Evolutionary conservation across 2,888 invertebrate genomes (phyloP).

Genomic region (Apantesis nais): DNA sequence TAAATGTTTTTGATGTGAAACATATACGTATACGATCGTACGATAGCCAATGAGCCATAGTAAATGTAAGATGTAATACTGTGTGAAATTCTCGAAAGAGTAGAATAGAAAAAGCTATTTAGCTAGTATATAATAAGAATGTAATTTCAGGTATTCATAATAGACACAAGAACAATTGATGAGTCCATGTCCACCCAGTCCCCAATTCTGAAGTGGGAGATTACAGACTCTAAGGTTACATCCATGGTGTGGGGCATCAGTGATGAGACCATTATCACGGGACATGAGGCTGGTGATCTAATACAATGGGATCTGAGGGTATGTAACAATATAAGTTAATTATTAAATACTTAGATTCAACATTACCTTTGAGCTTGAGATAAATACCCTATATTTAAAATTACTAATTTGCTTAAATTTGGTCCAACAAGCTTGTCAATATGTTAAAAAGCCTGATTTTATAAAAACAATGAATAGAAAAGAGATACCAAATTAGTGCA

Average conservation of each 20-base stretch:
- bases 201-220: constrained; percentile 92
- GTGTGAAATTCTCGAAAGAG: too few species aligned
- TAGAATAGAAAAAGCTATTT: too few species aligned
- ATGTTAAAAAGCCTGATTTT: too few species aligned
- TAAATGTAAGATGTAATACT: too few species aligned
- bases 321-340: constrained; percentile 25
- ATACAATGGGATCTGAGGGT: constrained; percentile 96
- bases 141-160: constrained; percentile 89
- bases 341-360: neutral
- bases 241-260: constrained; percentile 97
- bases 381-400: too few species aligned
- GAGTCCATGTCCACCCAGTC: constrained; percentile 88
- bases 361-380: too few species aligned
- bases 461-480: too few species aligned
- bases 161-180: constrained; percentile 92
- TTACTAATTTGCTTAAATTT: too few species aligned
- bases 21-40: too few species aligned
- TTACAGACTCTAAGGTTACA: constrained; percentile 94
- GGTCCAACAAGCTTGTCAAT: too few species aligned
- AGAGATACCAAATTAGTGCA: neutral
- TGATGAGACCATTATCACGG: constrained; percentile 96
- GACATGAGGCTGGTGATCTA: constrained; percentile 97
- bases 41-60: too few species aligned
- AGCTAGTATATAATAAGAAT: neutral
- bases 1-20: neutral